phyloP scores from a whole-genome alignment of 2,797 vertebrate genomes.

The Paramormyrops hopkinsi region DNA sequence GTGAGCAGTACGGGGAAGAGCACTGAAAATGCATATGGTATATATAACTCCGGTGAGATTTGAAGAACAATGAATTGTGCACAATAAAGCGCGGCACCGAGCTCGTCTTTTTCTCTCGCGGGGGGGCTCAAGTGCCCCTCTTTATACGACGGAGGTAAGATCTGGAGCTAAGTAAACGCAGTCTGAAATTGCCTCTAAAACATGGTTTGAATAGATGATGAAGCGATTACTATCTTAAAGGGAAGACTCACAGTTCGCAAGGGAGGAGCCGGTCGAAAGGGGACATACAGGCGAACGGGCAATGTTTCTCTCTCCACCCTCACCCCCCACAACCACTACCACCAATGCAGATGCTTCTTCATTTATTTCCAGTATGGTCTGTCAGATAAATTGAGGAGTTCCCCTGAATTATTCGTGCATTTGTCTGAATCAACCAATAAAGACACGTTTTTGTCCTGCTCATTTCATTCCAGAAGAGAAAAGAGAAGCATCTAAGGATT shows the following conservation, averaged over 20 bases:
- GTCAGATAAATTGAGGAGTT: background rate
- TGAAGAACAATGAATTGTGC: slow-evolving; percentile 25
- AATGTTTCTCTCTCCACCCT: background rate
- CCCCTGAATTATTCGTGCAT: background rate
- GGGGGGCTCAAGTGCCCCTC: background rate
- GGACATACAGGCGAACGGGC: background rate
- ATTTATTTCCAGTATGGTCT: background rate
- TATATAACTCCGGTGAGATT: slow-evolving; percentile 14
- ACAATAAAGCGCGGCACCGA: background rate
- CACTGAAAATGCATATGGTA: slow-evolving; percentile 22
- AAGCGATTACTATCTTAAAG: slow-evolving; percentile 7
- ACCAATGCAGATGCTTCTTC: background rate
- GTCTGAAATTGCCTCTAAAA: slow-evolving; percentile 13
- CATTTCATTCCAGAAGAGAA: background rate
- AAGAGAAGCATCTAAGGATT: background rate
- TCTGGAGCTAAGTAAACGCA: background rate
- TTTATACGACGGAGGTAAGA: slow-evolving; percentile 1
- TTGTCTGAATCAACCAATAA: background rate
- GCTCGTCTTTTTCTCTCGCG: background rate
- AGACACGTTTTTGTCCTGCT: background rate
- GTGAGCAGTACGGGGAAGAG: slow-evolving; percentile 16
- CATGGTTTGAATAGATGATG: background rate
- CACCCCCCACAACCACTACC: background rate
- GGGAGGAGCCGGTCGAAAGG: background rate
- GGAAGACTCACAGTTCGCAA: background rate